A percentile compares a stretch with the other conserved stretches of the same genome.
These are phyloP conservation scores for Microctonus brassicae DNA, from an alignment of 2,888 invertebrate genomes.

Conservation along the genomic window DNA sequence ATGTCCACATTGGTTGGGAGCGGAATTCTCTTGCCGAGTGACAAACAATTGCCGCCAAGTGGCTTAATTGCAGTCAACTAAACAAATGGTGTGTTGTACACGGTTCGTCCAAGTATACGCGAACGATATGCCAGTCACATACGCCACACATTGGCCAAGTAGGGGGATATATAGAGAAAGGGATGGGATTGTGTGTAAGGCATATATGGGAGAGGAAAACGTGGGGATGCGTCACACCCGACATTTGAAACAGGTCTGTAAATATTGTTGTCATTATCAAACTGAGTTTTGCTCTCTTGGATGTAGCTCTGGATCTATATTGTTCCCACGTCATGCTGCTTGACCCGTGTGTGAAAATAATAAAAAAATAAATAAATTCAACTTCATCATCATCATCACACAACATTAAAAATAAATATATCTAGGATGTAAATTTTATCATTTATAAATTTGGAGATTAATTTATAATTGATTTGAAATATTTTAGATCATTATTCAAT, in stretches of 20 bases:
- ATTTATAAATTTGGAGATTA: no score
- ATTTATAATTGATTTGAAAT: no score
- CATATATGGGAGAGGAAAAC: not conserved
- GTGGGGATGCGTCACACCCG: constrained; percentile 22
- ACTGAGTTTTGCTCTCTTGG: constrained; percentile 36
- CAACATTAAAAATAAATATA: not conserved
- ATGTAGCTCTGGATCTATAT: constrained; percentile 34
- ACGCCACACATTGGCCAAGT: constrained; percentile 12
- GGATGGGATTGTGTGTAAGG: not conserved
- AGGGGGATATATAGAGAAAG: constrained; percentile 12
- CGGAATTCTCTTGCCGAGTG: constrained; percentile 69
- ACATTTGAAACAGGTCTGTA: constrained; percentile 43
- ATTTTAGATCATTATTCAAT: not conserved
- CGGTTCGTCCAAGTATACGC: constrained; percentile 23
- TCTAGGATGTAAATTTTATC: no score
- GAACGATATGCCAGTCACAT: constrained; percentile 38
- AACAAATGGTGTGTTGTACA: constrained; percentile 58
- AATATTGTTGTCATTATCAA: constrained; percentile 49
- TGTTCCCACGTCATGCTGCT: constrained; percentile 32
- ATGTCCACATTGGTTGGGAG: constrained; percentile 57
- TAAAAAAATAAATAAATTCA: not conserved
- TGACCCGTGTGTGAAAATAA: constrained; percentile 22
- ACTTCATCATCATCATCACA: not conserved
- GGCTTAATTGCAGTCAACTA: constrained; percentile 70
- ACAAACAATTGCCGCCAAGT: constrained; percentile 71